Evolutionary conservation across 2,113 vertebrate species (phyloP).

Genomic region (Cavia porcellus): DNA sequence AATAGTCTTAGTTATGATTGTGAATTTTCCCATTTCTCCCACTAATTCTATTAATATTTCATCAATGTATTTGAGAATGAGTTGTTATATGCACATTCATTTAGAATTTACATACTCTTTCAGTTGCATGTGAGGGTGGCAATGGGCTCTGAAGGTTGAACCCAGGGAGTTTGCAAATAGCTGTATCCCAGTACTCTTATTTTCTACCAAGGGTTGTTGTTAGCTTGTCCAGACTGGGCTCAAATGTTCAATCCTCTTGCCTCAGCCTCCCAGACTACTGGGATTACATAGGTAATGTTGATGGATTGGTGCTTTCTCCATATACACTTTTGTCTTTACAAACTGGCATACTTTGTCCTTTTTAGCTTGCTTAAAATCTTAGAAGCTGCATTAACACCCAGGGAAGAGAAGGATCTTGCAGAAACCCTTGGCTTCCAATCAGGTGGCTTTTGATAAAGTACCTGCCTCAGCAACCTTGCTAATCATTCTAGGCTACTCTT

Average conservation of each 20-base stretch:
- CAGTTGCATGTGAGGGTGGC: not conserved
- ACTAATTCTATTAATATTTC: conserved; percentile 16
- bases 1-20: not conserved
- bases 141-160: not conserved
- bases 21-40: not conserved
- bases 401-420: conserved; percentile 57
- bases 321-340: not conserved
- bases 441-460: conserved; percentile 32
- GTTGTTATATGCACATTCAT: not conserved
- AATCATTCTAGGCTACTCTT: not conserved
- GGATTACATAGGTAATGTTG: not conserved
- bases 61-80: not conserved
- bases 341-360: conserved; percentile 70
- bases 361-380: conserved; percentile 58
- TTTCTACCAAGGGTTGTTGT: not conserved
- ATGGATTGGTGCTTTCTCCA: not conserved
- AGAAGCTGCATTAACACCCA: conserved; percentile 59
- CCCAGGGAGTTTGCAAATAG: not conserved
- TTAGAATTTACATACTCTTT: not conserved
- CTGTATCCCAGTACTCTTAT: not conserved
- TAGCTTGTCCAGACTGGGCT: not conserved
- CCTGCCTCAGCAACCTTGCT: not conserved
- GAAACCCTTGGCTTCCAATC: conserved; percentile 62
- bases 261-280: not conserved
- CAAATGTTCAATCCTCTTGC: not conserved